Evolutionary conservation across 1,140 invertebrate species (phyloP).

Genomic region (Berghia stephanieae): DNA sequence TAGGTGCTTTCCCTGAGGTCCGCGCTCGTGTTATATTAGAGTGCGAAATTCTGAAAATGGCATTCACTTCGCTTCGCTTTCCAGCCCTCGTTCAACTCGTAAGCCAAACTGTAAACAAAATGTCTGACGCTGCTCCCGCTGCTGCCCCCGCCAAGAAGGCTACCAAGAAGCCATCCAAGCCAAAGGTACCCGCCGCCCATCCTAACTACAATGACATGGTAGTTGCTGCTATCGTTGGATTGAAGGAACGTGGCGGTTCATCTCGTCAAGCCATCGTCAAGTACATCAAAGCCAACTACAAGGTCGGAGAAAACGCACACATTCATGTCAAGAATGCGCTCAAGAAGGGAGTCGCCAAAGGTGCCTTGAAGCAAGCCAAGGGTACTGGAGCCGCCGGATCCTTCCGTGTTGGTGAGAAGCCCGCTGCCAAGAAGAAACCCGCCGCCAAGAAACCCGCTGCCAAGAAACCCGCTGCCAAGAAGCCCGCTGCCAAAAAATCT

Average conservation of each 20-base stretch:
- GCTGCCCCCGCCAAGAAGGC: too few relatives aligned
- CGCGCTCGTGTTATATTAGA: too few relatives aligned
- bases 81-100: too few relatives aligned
- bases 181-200: conserved; percentile 40
- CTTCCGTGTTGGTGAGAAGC: conserved; percentile 57
- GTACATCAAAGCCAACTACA: conserved; percentile 62
- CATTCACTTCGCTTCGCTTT: too few relatives aligned
- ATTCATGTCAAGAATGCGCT: conserved; percentile 58
- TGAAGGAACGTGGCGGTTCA: conserved; percentile 56
- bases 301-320: conserved; percentile 58
- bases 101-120: too few relatives aligned
- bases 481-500: conserved; percentile 36
- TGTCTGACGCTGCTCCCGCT: too few relatives aligned
- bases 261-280: conserved; percentile 65
- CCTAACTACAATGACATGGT: conserved; percentile 52
- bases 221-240: conserved; percentile 35
- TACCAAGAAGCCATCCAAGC: too few relatives aligned
- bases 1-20: too few relatives aligned
- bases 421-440: conserved; percentile 17
- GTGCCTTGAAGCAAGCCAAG: conserved; percentile 56
- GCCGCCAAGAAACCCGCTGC: conserved; percentile 29
- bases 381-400: conserved; percentile 63
- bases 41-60: too few relatives aligned
- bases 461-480: conserved; percentile 33
- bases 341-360: conserved; percentile 53